Conservation (phyloP, 2,888 invertebrate genomes). For the Ganaspis brasiliensis region DNA sequence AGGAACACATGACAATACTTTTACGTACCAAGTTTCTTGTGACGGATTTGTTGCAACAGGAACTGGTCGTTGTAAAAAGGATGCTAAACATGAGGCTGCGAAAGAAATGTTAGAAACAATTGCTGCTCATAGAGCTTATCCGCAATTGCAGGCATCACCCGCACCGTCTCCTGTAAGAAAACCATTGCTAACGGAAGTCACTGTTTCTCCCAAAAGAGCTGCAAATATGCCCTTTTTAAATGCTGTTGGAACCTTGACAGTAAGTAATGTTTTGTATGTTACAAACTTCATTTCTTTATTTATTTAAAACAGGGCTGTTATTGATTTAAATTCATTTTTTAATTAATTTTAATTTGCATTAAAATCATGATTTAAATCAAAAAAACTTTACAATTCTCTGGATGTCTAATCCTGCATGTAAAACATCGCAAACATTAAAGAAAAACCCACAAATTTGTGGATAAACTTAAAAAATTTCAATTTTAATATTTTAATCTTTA, state of each 20-base stretch:
- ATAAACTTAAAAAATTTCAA: no score
- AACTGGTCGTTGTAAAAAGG: conserved; percentile 79
- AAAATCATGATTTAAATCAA: no score
- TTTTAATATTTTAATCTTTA: no score
- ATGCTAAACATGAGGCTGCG: conserved; percentile 80
- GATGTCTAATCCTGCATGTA: no score
- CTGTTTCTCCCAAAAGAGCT: conserved; percentile 55
- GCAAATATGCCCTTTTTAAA: conserved; percentile 72
- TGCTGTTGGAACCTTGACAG: conserved; percentile 75
- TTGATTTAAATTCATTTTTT: no score
- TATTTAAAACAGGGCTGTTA: no score
- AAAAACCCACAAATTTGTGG: no score
- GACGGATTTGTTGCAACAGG: conserved; percentile 73
- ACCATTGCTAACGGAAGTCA: conserved; percentile 61
- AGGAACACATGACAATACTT: conserved; percentile 78
- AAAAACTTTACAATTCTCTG: no score
- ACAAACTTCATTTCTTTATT: background rate
- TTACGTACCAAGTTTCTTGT: conserved; percentile 76
- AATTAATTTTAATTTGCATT: no score
- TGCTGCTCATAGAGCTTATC: conserved; percentile 63
- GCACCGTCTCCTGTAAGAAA: conserved; percentile 58
- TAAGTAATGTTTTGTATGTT: background rate
- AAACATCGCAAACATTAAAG: no score
- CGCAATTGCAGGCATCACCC: conserved; percentile 72
- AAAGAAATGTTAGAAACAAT: conserved; percentile 75